These are phyloP conservation scores for Antechinus flavipes DNA, from an alignment of 2,113 vertebrate species.

Conservation along the genomic window DNA sequence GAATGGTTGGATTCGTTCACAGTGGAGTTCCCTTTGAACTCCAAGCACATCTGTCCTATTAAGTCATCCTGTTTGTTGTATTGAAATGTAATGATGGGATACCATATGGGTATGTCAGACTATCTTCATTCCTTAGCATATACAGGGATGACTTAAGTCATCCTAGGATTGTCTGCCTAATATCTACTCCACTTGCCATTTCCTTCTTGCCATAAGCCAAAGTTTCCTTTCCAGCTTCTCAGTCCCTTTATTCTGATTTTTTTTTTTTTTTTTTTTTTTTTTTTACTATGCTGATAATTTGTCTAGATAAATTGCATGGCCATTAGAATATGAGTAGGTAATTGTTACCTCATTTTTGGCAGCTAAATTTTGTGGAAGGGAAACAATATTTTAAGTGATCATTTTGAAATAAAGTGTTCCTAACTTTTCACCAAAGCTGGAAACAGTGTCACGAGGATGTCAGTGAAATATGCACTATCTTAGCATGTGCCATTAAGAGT, in stretches of 20 bases:
- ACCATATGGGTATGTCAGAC: conserved; percentile 8
- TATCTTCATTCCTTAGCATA: conserved; percentile 45
- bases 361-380: conserved; percentile 17
- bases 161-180: not conserved
- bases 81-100: conserved; percentile 14
- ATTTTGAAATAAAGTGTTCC: not conserved
- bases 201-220: conserved; percentile 69
- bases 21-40: not conserved
- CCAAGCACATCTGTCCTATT: conserved; percentile 33
- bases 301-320: conserved; percentile 53
- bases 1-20: no score
- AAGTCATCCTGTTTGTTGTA: conserved; percentile 18
- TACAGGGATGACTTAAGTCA: not conserved
- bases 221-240: conserved; percentile 29
- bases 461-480: conserved; percentile 50
- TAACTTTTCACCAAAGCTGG: not conserved
- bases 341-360: conserved; percentile 2
- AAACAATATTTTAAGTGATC: conserved; percentile 32
- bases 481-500: conserved; percentile 76
- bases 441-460: conserved; percentile 51
- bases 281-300: conserved; percentile 59
- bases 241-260: conserved; percentile 59
- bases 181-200: conserved; percentile 40
- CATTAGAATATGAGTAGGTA: not conserved
- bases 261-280: conserved; percentile 54